Base-by-base conservation (phyloP, 2,113 vertebrate genomes). In the Sturnira hondurensis region DNA sequence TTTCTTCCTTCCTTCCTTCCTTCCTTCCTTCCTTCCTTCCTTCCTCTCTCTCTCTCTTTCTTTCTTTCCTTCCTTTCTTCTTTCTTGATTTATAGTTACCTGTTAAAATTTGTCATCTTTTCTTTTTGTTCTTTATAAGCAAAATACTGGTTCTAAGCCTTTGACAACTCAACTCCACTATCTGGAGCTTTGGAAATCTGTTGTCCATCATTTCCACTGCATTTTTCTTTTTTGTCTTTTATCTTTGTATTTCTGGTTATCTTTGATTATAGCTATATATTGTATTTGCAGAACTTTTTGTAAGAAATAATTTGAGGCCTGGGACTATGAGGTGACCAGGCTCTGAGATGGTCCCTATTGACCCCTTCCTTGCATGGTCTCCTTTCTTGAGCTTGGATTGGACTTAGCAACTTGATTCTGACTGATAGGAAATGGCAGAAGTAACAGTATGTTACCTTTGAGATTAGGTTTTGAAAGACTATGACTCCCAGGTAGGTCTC, bases 221-320 rank as follows among this genome's bases (percentile, higher is more conserved):
- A 33, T 58, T 83, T 95, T 87, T 17, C n/a, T 26, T 89, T 80
- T 61, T 54, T 22, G 3, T 31, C 3, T 63, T 89, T 83, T 65
- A 9, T 77, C 26, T 68, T 92, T 84, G 22, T 83, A 7, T 73
- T 95, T 65, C 22, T 71, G 28, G 1, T 50, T 84, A 31, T 41
- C 20, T 88, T 77, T 71, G 58, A 63, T 92, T 45, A 6, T 22
- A 61, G 58, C 10, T 90, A 38, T 33, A 3, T 41, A 47, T 31
- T 91, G 20, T 26, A 45, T 88, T 86, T 93, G 28, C 26, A 91
- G n/a, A 93, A 70, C 14, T 65, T 15, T 52, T 85, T 71, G 28
- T 76, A 11, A 63, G 81, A 81, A 86, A 76, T 52, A 43, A 63
- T 92, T 88, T 61, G 52, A 85, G 33, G 5, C 4, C 19, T 38